Base-by-base conservation (phyloP, 2,888 invertebrate genomes). In the Electrophaes corylata region DNA sequence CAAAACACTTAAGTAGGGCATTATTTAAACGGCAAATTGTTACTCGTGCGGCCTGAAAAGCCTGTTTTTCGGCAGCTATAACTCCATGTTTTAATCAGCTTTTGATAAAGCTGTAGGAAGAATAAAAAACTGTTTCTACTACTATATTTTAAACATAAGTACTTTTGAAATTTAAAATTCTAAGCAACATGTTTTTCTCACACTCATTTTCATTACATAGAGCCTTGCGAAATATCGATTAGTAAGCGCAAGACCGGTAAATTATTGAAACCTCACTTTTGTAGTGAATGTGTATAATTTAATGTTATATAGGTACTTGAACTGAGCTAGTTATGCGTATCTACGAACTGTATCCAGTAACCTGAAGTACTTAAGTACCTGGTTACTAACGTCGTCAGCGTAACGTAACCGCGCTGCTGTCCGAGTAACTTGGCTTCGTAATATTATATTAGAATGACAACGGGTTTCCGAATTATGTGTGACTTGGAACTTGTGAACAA, bases 401-500 rank as follows among this genome's bases (percentile, higher is more conserved):
- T 71, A 86, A 81, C 79, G 79, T 76, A 79, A 82, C 75, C 71
- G 71, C 67, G 69, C 76, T 80, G 78, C 74, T 69, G 74, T 76
- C 67, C 69, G 59, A 73, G 71, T 83, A 75, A 83, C 82, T 70
- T 80, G 76, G 83, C 88, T 87, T 80, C 85, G 88, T 84, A 86
- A 89, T 71, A 60, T 67, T 63, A 69, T 63, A 78, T 80, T 62
- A 81, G 78, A 83, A 83, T 78, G 84, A 84, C 83, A 84, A 81
- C 71, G 60, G 55, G 75, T 78, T 79, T 75, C 73, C 73, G 75
- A 83, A 81, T 74, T 78, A 74, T 80, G 66, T 72, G 70, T 69
- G 73, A 67, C 71, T 67, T 47, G 68, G 68, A 41, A 60, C 26
- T 68, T 51, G 69, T 69, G 43, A 60, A 78, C 79, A 82, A 84